These are phyloP conservation scores for Creontiades dilutus DNA, from an alignment of 2,888 invertebrate genomes.

Conservation along the genomic window DNA sequence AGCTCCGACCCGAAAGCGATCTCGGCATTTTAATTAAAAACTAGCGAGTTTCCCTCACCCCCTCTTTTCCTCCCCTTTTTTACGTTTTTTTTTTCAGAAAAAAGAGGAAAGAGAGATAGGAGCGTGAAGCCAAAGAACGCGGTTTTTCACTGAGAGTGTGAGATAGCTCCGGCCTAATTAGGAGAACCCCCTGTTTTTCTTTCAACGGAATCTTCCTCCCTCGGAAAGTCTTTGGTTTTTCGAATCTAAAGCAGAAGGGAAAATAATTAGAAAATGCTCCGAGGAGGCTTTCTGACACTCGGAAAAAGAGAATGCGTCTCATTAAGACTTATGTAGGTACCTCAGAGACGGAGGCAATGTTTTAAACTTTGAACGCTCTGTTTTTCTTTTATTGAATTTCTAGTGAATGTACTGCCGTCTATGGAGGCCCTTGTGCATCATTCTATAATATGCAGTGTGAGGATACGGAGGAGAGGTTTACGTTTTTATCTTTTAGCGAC, in stretches of 20 bases:
- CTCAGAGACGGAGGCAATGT: slow-evolving; percentile 38
- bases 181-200: slow-evolving; percentile 55
- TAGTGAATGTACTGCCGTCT: not conserved
- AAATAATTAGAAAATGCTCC: slow-evolving; percentile 69
- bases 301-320: slow-evolving; percentile 31
- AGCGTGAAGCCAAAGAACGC: slow-evolving; percentile 53
- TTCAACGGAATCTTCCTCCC: slow-evolving; percentile 60
- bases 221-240: slow-evolving; percentile 47
- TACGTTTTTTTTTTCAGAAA: not conserved
- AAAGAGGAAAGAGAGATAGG: slow-evolving; percentile 28
- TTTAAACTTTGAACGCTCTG: slow-evolving; percentile 35
- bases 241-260: slow-evolving; percentile 63
- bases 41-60: slow-evolving; percentile 49
- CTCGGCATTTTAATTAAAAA: slow-evolving; percentile 67
- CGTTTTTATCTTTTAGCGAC: too few species aligned
- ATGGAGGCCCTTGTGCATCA: not conserved
- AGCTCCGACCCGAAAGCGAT: slow-evolving; percentile 47
- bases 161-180: slow-evolving; percentile 60
- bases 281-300: slow-evolving; percentile 58
- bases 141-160: slow-evolving; percentile 69
- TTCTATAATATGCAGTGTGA: too few species aligned
- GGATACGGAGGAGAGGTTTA: too few species aligned
- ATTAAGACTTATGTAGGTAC: slow-evolving; percentile 8
- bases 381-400: not conserved
- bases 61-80: not conserved